Evolutionary conservation across 1,140 invertebrate species (phyloP).

Genomic region (Apocrypta bakeri): DNA sequence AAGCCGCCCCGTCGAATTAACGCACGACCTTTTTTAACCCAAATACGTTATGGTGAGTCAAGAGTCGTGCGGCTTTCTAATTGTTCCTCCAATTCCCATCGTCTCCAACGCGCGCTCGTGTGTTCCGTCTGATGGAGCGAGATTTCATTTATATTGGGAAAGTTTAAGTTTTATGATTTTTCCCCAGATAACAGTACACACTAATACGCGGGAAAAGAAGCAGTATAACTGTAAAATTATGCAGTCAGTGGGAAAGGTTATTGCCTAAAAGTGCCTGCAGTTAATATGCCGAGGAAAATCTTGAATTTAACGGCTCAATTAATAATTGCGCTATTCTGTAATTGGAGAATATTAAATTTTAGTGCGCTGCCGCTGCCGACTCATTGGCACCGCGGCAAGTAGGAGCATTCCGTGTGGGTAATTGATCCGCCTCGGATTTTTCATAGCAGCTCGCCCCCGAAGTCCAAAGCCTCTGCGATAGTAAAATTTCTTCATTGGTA

Average conservation of each 20-base stretch:
- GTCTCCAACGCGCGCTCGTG: no score
- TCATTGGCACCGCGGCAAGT: neutral
- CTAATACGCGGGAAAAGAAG: neutral
- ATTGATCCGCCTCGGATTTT: constrained; percentile 11
- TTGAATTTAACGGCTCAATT: constrained; percentile 39
- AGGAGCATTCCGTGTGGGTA: constrained; percentile 1
- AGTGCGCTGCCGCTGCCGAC: constrained; percentile 5
- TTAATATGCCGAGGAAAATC: constrained; percentile 24
- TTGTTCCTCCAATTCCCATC: neutral
- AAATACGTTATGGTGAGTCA: no score
- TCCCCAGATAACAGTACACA: neutral
- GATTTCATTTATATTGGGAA: neutral
- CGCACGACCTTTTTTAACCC: no score
- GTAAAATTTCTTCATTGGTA: neutral
- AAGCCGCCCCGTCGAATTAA: no score
- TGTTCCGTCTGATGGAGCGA: neutral
- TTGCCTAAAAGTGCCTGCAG: constrained; percentile 32
- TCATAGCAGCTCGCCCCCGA: neutral
- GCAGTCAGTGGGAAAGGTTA: neutral
- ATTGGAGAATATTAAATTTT: constrained; percentile 37
- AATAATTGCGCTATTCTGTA: constrained; percentile 19
- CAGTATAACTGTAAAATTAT: constrained; percentile 34
- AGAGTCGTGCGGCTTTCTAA: no score
- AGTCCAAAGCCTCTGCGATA: neutral
- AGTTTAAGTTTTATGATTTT: constrained; percentile 10